Conservation (phyloP, 2,113 vertebrate species). For the Anarrhichthys ocellatus region DNA sequence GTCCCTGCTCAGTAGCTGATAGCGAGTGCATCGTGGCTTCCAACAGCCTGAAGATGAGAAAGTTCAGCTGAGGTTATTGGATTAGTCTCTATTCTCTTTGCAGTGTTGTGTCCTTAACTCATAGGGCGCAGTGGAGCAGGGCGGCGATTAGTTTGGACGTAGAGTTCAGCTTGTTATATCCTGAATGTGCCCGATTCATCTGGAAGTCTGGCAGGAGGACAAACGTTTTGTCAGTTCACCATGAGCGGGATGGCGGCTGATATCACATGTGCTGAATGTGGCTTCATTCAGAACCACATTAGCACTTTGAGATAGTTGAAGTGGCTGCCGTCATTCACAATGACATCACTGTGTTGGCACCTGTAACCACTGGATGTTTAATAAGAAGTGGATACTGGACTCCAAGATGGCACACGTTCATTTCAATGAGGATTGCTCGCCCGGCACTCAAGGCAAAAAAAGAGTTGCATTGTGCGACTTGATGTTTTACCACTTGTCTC, state of each 20-base stretch:
- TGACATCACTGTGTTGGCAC: neutral
- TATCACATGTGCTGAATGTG: neutral
- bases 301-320: neutral
- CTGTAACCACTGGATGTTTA: neutral
- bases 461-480: neutral
- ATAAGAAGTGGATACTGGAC: neutral
- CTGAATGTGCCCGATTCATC: neutral
- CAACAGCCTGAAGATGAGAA: constrained; percentile 52
- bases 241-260: neutral
- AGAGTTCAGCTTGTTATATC: neutral
- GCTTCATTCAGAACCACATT: neutral
- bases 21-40: constrained; percentile 43
- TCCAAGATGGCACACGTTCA: neutral
- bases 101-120: constrained; percentile 40
- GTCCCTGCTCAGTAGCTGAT: constrained; percentile 59
- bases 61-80: constrained; percentile 63
- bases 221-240: constrained; percentile 6
- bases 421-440: neutral
- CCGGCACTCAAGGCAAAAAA: neutral
- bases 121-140: neutral
- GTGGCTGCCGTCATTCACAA: neutral
- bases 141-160: neutral
- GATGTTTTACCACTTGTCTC: too few species aligned
- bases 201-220: neutral
- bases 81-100: constrained; percentile 53